phyloP scores from a whole-genome alignment of 2,888 invertebrate genomes.

The Dryobotodes eremita region DNA sequence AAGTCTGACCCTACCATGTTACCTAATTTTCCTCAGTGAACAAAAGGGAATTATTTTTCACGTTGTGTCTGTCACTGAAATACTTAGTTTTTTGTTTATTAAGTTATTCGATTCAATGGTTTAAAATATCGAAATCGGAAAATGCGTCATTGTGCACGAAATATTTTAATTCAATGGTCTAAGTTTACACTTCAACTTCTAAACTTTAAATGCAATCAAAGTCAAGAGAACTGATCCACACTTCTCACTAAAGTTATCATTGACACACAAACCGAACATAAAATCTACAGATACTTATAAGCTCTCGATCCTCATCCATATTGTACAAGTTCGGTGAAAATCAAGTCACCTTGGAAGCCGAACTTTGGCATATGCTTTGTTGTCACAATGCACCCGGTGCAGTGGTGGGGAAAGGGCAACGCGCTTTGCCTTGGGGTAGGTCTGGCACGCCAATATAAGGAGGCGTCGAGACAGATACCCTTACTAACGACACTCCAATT shows the following conservation, averaged over 20 bases:
- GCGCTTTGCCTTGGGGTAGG: conserved; percentile 85
- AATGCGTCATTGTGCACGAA: not conserved
- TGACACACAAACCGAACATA: conserved; percentile 13
- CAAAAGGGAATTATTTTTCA: conserved; percentile 16
- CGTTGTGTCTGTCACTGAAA: not conserved
- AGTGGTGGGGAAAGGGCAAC: conserved; percentile 74
- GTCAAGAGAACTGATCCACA: not conserved
- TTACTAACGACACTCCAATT: conserved; percentile 72
- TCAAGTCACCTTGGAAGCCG: conserved; percentile 53
- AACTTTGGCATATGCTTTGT: conserved; percentile 68
- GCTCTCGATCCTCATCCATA: conserved; percentile 54
- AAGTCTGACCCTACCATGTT: not conserved
- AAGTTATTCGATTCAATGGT: not conserved
- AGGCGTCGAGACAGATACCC: conserved; percentile 78
- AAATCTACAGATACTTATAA: conserved; percentile 44
- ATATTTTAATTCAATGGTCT: not conserved
- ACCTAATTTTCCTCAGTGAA: not conserved
- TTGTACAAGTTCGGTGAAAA: conserved; percentile 54
- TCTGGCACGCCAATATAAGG: conserved; percentile 77
- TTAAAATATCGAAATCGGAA: not conserved
- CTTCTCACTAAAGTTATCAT: not conserved
- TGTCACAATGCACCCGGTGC: conserved; percentile 76
- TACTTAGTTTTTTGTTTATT: not conserved
- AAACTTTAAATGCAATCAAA: conserved; percentile 13
- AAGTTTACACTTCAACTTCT: not conserved